phyloP scores from a whole-genome alignment of 2,888 invertebrate species.

The Mythimna loreyi region DNA sequence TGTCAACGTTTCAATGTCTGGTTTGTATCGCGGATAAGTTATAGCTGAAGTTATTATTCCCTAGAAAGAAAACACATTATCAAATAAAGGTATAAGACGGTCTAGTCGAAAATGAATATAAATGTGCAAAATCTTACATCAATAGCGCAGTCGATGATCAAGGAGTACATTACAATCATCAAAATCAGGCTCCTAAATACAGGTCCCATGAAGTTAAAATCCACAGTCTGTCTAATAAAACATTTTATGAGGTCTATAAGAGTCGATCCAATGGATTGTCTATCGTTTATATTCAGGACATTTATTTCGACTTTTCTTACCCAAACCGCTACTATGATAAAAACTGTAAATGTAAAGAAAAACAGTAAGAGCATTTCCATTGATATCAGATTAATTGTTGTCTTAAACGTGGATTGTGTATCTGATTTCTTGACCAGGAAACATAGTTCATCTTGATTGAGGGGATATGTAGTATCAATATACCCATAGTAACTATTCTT shows the following conservation, averaged over 20 bases:
- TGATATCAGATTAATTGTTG: slow-evolving; percentile 80
- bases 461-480: slow-evolving; percentile 89
- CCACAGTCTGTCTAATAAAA: slow-evolving; percentile 84
- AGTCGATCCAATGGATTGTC: slow-evolving; percentile 70
- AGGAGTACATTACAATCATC: slow-evolving; percentile 81
- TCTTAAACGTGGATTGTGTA: slow-evolving; percentile 86
- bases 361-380: slow-evolving; percentile 76
- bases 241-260: slow-evolving; percentile 82
- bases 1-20: slow-evolving; percentile 75
- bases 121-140: slow-evolving; percentile 80
- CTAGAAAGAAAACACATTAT: slow-evolving; percentile 72
- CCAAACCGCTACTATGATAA: slow-evolving; percentile 72
- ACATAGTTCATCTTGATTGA: slow-evolving; percentile 90
- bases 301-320: slow-evolving; percentile 77
- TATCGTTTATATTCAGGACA: slow-evolving; percentile 71
- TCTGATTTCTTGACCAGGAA: slow-evolving; percentile 89
- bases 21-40: slow-evolving; percentile 80
- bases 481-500: slow-evolving; percentile 86
- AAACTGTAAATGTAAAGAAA: slow-evolving; percentile 72
- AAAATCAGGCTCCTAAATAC: slow-evolving; percentile 79
- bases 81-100: background rate
- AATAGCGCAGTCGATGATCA: slow-evolving; percentile 84
- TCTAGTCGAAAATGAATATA: background rate
- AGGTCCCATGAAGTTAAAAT: slow-evolving; percentile 80
- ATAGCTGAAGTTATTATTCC: slow-evolving; percentile 85